Evolutionary conservation across 2,888 invertebrate genomes (phyloP).

Genomic region (Orchesellides sinensis): DNA sequence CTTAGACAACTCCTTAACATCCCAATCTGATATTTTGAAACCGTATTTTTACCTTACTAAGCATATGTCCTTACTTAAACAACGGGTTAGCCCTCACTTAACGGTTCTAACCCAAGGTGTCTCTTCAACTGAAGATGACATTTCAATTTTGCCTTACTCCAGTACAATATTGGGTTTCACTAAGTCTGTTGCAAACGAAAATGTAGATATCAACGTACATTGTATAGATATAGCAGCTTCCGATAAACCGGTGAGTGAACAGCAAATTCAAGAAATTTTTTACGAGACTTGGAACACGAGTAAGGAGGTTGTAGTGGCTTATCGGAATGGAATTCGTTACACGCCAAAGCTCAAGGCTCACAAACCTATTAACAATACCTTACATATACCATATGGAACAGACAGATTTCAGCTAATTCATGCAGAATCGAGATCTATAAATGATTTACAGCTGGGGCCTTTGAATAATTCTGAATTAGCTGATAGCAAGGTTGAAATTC

Average conservation of each 20-base stretch:
- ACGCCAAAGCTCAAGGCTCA: neutral
- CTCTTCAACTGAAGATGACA: neutral
- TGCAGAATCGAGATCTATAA: constrained; percentile 12
- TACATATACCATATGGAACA: neutral
- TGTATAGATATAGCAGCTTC: constrained; percentile 3
- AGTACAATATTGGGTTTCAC: constrained; percentile 3
- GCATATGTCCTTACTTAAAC: neutral
- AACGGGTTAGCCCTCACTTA: neutral
- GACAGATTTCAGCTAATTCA: constrained; percentile 21
- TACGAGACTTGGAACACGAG: neutral
- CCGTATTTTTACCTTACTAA: constrained; percentile 20
- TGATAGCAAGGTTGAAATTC: constrained; percentile 27
- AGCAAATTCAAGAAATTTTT: constrained; percentile 1
- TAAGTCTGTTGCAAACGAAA: constrained; percentile 3
- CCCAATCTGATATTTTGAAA: neutral
- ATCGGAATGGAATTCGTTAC: neutral
- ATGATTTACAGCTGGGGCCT: constrained; percentile 27
- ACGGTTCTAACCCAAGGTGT: neutral
- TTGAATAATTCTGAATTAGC: constrained; percentile 2
- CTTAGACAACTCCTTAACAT: neutral
- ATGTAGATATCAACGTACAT: neutral
- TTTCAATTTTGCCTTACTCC: neutral
- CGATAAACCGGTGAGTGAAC: neutral
- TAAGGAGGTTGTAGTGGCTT: neutral
- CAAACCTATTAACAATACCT: neutral